These are phyloP conservation scores for Leptoclinus maculatus DNA, from an alignment of 2,797 vertebrate genomes.

Conservation along the genomic window DNA sequence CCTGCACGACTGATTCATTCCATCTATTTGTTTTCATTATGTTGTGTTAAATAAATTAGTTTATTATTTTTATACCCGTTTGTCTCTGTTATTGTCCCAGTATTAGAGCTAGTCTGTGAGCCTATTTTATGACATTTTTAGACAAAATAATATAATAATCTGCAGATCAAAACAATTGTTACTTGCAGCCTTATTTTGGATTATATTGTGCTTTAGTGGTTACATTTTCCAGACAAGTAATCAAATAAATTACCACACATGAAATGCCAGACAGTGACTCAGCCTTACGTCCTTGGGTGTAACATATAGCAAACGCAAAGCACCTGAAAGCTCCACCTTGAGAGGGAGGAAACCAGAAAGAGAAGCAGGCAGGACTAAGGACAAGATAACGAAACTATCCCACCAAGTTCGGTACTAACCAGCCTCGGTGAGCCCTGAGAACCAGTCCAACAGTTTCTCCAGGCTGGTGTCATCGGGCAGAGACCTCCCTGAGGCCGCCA, in stretches of 20 bases:
- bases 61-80: neutral
- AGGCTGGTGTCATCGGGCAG: slow-evolving; percentile 92
- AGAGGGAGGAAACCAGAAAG: neutral
- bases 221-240: neutral
- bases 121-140: neutral
- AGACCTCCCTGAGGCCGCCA: slow-evolving; percentile 82
- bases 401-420: slow-evolving; percentile 78
- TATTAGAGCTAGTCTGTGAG: neutral
- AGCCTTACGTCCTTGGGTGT: neutral
- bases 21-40: neutral
- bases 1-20: neutral
- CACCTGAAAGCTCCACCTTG: neutral
- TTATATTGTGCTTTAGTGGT: neutral
- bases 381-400: neutral
- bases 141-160: neutral
- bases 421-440: slow-evolving; percentile 78
- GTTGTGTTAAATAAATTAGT: neutral
- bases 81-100: neutral
- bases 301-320: neutral
- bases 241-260: neutral
- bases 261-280: neutral
- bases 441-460: slow-evolving; percentile 96
- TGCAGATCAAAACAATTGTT: neutral
- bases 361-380: neutral
- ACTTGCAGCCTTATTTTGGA: neutral